Base-by-base conservation (phyloP, 2,888 invertebrate genomes). In the Zygothrica quintamaculata region DNA sequence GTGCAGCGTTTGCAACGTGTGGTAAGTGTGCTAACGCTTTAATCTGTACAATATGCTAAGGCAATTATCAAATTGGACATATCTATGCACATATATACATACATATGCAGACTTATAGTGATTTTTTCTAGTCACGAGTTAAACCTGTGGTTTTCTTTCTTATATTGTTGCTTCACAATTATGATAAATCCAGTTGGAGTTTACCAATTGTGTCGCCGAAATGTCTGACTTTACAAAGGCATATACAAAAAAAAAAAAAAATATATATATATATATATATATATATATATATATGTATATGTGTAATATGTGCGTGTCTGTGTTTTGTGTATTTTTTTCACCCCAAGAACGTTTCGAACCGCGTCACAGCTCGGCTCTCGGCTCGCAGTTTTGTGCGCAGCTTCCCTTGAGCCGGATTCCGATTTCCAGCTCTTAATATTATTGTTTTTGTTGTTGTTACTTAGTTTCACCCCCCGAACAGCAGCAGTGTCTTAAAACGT, bases 401-500 rank as follows among this genome's bases (percentile, higher is more conserved):
- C 73, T 74, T 74, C 73, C 73, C 73, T 76, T 74, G 73, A 74
- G 73, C 73, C 76, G 76, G 50, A 74, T 61, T 79, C 60, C 18
- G 36, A 44, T 43, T 70, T 22, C 26, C 48, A 55, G 50, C 62
- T 60, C 59, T 43, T 62, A 37, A 44, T 44, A 37, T 46, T 48
- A 37, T 48, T 44, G 42, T 46, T 48, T 6, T 39, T 74, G 31
- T 34, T 51, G 39, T 6, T 56, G 26, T 9, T 55, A 34, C 55
- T 55, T 51, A 43, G 40, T 65, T 76, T 62, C 76, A 79, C 79
- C 76, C 76, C 79, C 61, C 56, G 37, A 18, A 29, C 25, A 57
- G 42, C 25, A 57, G 42, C 44, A 31, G 51, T 46, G 77, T 84
- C 82, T 78, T 79, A 50, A 84, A 79, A 77, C 87, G 70, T 84